Evolutionary conservation across 2,888 invertebrate species (phyloP).

Genomic region (Brachylomia viminalis): DNA sequence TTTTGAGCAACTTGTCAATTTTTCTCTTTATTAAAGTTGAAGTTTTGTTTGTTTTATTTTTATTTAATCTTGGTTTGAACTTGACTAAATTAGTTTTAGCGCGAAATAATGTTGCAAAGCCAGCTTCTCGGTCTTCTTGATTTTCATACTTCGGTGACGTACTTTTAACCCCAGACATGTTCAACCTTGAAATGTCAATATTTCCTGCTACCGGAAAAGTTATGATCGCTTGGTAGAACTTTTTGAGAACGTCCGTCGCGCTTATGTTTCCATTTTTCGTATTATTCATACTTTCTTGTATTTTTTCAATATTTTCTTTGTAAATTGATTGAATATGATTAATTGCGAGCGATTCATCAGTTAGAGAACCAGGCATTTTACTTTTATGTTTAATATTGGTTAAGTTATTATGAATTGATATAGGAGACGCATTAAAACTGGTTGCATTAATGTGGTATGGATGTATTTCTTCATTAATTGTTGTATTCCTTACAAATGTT

Average conservation of each 20-base stretch:
- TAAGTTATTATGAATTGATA: not conserved
- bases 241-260: conserved; percentile 12
- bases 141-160: not conserved
- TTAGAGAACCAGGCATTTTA: conserved; percentile 33
- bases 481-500: not conserved
- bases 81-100: not conserved
- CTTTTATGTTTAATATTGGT: conserved; percentile 41
- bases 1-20: not conserved
- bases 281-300: conserved; percentile 20
- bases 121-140: not conserved
- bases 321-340: conserved; percentile 29
- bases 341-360: conserved; percentile 3
- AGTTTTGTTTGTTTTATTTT: conserved; percentile 8
- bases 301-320: conserved; percentile 18
- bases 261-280: conserved; percentile 20
- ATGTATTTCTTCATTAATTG: not conserved
- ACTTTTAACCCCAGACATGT: conserved; percentile 6
- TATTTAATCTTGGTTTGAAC: not conserved
- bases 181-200: not conserved
- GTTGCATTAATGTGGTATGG: not conserved
- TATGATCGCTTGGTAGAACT: not conserved
- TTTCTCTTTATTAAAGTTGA: conserved; percentile 5
- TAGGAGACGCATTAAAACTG: not conserved
- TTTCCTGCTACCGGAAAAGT: not conserved
- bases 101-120: not conserved